A percentile compares a stretch with the other conserved stretches of the same genome.
Evolutionary conservation across 2,888 invertebrate species (phyloP).

Genomic region (Nomada fucata): DNA sequence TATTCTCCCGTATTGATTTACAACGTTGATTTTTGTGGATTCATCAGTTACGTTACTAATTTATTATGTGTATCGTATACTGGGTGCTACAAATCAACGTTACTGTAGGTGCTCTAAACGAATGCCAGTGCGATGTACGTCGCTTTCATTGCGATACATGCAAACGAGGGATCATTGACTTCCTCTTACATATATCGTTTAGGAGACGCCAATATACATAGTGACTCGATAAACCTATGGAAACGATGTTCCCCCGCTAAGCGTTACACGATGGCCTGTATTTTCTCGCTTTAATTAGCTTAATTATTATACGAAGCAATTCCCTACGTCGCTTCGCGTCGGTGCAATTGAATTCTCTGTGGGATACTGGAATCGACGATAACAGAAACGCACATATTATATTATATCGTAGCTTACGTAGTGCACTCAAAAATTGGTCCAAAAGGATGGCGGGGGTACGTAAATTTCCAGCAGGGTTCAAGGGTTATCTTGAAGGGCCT

Average conservation of each 20-base stretch:
- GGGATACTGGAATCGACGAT: not conserved
- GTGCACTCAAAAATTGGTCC: no score
- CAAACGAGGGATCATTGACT: slow-evolving; percentile 41
- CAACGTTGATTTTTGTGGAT: not conserved
- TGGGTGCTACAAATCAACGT: slow-evolving; percentile 11
- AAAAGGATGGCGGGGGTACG: no score
- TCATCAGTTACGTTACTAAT: slow-evolving; percentile 6
- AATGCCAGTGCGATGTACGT: slow-evolving; percentile 13
- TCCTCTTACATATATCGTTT: slow-evolving; percentile 34
- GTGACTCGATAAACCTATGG: slow-evolving; percentile 25
- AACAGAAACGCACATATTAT: no score
- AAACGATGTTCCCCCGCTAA: slow-evolving; percentile 24
- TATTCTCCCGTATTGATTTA: no score
- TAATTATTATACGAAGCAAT: slow-evolving; percentile 36
- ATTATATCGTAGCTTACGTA: no score
- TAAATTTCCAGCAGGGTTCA: no score
- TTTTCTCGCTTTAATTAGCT: slow-evolving; percentile 29
- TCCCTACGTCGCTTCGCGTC: not conserved
- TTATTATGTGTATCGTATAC: not conserved
- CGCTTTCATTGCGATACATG: slow-evolving; percentile 39
- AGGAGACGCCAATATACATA: slow-evolving; percentile 44
- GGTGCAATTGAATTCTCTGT: not conserved
- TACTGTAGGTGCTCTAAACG: slow-evolving; percentile 21
- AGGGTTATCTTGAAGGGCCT: no score
- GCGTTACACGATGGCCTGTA: slow-evolving; percentile 15